Base-by-base conservation (phyloP, 2,113 vertebrate species). In the Gallinago undulata region DNA sequence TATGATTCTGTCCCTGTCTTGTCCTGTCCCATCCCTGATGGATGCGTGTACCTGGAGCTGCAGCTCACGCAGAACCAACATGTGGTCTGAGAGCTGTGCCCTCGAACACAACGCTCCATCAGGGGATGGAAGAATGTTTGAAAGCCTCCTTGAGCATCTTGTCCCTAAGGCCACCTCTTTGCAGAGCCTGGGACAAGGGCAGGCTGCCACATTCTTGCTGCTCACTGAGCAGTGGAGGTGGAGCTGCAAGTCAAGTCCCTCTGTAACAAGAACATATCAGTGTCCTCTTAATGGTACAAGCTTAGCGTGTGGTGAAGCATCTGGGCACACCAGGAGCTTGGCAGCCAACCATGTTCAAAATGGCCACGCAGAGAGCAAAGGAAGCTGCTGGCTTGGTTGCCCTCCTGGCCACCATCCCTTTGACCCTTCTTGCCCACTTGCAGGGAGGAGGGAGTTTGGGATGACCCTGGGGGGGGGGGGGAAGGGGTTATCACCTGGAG, bases 261-360 rank as follows among this genome's bases (percentile, higher is more conserved):
- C 47, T 30, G 19, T 9, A 22, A 28, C 18, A 33, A 9, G 50
- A 13, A 7, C 4, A 2, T 7, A 4, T 6, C 1, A 0, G 57
- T 23, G 57, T 19, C 47, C 31, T 48, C 31, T 8, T 7, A 8
- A 5, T 0, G 59, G 16, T 5, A 8, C 6, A 30, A 25, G 33
- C 19, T 60, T 1, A n/a, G 69, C 12, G 2, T 1, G 35, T 10
- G 41, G 16, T 35, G 59, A 45, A 69, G 51, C 18, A 7, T 5
- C 11, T 22, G 62, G 81, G 35, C 7, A 8, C 15, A 4, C 7
- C 50, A 50, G 72, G 62, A 75, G 6, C 51, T 41, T 25, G 50
- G 64, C 28, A 55, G 56, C 23, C 33, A 39, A 31, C 16, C 2
- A 1, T 4, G 31, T 7, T 72, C 55, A 2, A 21, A 45, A 51